Base-by-base conservation (phyloP, 1,140 invertebrate species). In the Bombus sylvicola region DNA sequence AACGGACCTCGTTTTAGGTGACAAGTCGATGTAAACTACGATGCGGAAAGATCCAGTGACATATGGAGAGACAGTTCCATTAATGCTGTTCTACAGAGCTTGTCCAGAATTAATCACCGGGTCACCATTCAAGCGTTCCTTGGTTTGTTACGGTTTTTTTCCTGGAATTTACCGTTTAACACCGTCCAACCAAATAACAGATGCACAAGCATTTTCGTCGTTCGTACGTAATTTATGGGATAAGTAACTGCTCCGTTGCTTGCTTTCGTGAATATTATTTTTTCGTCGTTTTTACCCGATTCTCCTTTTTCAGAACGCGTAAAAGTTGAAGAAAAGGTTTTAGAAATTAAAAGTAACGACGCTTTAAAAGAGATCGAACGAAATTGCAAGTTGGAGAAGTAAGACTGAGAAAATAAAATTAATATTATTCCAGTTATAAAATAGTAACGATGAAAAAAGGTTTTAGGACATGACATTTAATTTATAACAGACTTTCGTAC, bases 1-100 rank as follows among this genome's bases (percentile, higher is more conserved):
- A 83, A 86, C 37, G 73, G 64, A 86, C 39, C 83, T 85, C 68
- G 83, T 85, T 85, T 43, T 53, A 13, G 53, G 22, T 81, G 83
- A 85, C 83, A 66, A 57, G 39, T 78, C 76, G 77, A 31, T 73
- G 53, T 64, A 73, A 72, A 64, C 76, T 62, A 72, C 83, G 57
- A 31, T 22, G 43, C 83, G 39, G 53, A 34, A 53, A 71, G 53
- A 72, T n/a, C 31, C 53, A 53, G 39, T 84, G 76, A 80, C 62
- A 34, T 59, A 78, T 64, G 37, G 64, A 47, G 64, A 34, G 82
- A 79, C 69, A 81, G 77, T 81, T 85, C 78, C 69, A 85, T 85
- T 85, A 85, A 85, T 81, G 57, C 69, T 53, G 83, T 72, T 74
- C 83, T 34, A 72, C 76, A 34, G 57, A 64, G 41, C 77, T 85